A percentile compares a stretch with the other conserved stretches of the same genome.
phyloP scores from a whole-genome alignment of 2,888 invertebrate genomes.

The Arenicola marina region DNA sequence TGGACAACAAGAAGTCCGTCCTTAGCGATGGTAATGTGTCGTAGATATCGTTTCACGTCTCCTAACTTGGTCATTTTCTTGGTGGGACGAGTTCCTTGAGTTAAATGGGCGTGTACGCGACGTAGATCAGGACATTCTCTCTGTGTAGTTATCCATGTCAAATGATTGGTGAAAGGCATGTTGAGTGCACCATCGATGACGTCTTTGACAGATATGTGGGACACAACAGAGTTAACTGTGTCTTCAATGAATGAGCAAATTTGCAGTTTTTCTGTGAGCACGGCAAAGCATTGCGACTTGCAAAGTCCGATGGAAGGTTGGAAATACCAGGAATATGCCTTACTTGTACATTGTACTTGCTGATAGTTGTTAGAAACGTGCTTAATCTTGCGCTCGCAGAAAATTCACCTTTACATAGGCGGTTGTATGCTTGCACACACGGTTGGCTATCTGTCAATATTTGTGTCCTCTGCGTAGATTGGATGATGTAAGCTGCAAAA shows the following conservation, averaged over 20 bases:
- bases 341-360: conserved; percentile 4
- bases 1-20: conserved; percentile 7
- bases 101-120: conserved; percentile 7
- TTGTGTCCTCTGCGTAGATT: not conserved
- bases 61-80: not conserved
- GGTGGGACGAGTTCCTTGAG: conserved; percentile 12
- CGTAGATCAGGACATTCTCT: conserved; percentile 11
- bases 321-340: conserved; percentile 5
- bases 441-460: conserved; percentile 10
- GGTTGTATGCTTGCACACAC: conserved; percentile 11
- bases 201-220: not conserved
- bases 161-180: conserved; percentile 8
- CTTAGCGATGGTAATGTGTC: not conserved
- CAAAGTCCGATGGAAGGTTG: conserved; percentile 13
- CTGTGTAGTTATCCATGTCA: conserved; percentile 5
- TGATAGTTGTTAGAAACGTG: conserved; percentile 9
- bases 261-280: not conserved
- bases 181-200: not conserved
- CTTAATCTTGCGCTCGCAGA: conserved; percentile 9
- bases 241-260: conserved; percentile 1
- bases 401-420: conserved; percentile 7
- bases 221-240: not conserved
- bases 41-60: conserved; percentile 8
- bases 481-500: conserved; percentile 10
- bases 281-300: conserved; percentile 7